A percentile compares a stretch with the other conserved stretches of the same genome.
phyloP scores from a whole-genome alignment of 2,888 invertebrate species.

The Hipparchia semele region DNA sequence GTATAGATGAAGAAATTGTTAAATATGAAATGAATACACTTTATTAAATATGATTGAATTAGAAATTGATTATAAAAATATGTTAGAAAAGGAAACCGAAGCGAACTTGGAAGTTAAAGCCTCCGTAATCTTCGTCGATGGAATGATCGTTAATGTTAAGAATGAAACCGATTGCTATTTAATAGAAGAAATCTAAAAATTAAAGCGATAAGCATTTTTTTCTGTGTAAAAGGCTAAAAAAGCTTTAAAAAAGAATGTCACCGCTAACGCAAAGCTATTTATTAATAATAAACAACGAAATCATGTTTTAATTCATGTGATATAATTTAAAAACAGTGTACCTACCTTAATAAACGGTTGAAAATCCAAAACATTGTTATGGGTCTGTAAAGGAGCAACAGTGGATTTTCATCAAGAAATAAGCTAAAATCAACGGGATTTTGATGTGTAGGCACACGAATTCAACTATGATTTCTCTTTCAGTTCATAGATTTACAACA shows the following conservation, averaged over 20 bases:
- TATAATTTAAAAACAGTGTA: too few relatives aligned
- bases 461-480: slow-evolving; percentile 23
- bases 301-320: too few relatives aligned
- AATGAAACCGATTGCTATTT: slow-evolving; percentile 47
- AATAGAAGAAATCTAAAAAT: not conserved
- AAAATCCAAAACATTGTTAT: too few relatives aligned
- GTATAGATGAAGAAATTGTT: not conserved
- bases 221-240: too few relatives aligned
- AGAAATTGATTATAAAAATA: not conserved
- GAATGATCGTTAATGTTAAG: slow-evolving; percentile 42
- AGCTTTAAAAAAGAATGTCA: too few relatives aligned
- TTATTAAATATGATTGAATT: not conserved
- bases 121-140: slow-evolving; percentile 44
- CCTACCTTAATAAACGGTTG: too few relatives aligned
- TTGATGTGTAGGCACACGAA: not conserved
- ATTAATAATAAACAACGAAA: too few relatives aligned
- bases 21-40: not conserved
- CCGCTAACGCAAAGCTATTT: too few relatives aligned
- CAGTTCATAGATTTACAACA: slow-evolving; percentile 44
- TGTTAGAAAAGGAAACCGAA: slow-evolving; percentile 32
- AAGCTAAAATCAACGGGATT: too few relatives aligned
- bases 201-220: too few relatives aligned
- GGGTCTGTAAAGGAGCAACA: too few relatives aligned
- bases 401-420: too few relatives aligned
- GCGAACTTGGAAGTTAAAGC: slow-evolving; percentile 45